Evolutionary conservation across 2,797 vertebrate genomes (phyloP), one percentile per base, ranked within the genome.

Genomic region (Otus scops): DNA sequence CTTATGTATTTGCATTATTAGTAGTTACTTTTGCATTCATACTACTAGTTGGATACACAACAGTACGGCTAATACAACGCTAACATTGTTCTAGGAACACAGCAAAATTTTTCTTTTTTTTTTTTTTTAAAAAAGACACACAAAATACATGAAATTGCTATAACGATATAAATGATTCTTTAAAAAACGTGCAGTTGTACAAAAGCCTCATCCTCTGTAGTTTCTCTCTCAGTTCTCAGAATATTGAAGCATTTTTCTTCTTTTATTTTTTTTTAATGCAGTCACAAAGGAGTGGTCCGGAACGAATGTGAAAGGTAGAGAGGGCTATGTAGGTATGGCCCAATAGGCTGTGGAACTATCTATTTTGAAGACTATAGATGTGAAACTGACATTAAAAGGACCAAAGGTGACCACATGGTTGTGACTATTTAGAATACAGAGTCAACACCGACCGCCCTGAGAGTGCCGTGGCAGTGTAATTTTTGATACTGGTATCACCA

Each of bases 281-380:
- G 38, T 41, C 48, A 74, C 13, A 69, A 89, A 56, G 8, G 24
- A 77, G 32, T 24, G 8, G 13, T 57, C 18, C 2, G 2, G 30
- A 48, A 70, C 3, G 3, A 15, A n/a, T 0, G 13, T 17, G 28
- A 76, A 76, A 69, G 24, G 9, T 69, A 41, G 89, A 85, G n/a
- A 80, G 27, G 19, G 17, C 13, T 79, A 24, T 2, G 7, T n/a
- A 19, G 3, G 10, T 63, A 23, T 0, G 0, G n/a, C 63, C 85
- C 21, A 76, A 15, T 0, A 0, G 59, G 17, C 63, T n/a, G 6
- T 11, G 9, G 18, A 36, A 47, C 27, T 15, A 6, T 8, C 39
- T 34, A 3, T 21, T 65, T 65, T 82, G 48, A 70, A 82, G 24
- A 41, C 18, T 38, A 32, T 0, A 75, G 12, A 48, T 45, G 36